These are phyloP conservation scores for Carassius gibelio DNA, from an alignment of 2,113 vertebrate species.

Conservation along the genomic window DNA sequence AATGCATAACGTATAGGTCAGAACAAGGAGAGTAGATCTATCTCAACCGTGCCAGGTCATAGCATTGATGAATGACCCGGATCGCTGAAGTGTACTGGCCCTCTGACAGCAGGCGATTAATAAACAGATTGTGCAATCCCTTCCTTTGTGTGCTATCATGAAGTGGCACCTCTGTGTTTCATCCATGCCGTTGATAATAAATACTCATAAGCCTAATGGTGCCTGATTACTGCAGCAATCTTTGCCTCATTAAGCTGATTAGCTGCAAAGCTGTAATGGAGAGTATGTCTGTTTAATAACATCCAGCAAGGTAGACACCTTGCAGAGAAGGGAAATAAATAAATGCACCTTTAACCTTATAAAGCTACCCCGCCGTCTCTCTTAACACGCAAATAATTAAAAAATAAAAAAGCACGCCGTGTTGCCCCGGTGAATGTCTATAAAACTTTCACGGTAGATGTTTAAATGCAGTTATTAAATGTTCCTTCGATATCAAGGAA, in stretches of 20 bases:
- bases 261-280: slow-evolving; percentile 74
- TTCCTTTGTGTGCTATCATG: slow-evolving; percentile 75
- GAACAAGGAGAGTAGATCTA: slow-evolving; percentile 70
- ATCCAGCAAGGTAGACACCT: slow-evolving; percentile 60
- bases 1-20: slow-evolving; percentile 74
- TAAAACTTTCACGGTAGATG: background rate
- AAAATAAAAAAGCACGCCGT: background rate
- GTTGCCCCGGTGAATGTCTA: background rate
- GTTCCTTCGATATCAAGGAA: slow-evolving; percentile 46
- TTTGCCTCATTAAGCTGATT: slow-evolving; percentile 85
- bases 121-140: slow-evolving; percentile 75
- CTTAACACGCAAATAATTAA: slow-evolving; percentile 2
- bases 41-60: slow-evolving; percentile 66
- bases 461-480: slow-evolving; percentile 30
- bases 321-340: slow-evolving; percentile 46
- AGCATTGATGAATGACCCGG: slow-evolving; percentile 74
- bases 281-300: slow-evolving; percentile 75
- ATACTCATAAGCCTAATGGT: slow-evolving; percentile 85
- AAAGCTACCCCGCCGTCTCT: slow-evolving; percentile 24
- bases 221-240: slow-evolving; percentile 83
- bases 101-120: slow-evolving; percentile 77
- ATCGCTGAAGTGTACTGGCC: slow-evolving; percentile 69
- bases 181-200: slow-evolving; percentile 80
- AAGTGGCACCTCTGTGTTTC: slow-evolving; percentile 77
- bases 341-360: slow-evolving; percentile 52